These are phyloP conservation scores for Drosophila gaucha DNA, from an alignment of 2,888 invertebrate species.

Conservation along the genomic window DNA sequence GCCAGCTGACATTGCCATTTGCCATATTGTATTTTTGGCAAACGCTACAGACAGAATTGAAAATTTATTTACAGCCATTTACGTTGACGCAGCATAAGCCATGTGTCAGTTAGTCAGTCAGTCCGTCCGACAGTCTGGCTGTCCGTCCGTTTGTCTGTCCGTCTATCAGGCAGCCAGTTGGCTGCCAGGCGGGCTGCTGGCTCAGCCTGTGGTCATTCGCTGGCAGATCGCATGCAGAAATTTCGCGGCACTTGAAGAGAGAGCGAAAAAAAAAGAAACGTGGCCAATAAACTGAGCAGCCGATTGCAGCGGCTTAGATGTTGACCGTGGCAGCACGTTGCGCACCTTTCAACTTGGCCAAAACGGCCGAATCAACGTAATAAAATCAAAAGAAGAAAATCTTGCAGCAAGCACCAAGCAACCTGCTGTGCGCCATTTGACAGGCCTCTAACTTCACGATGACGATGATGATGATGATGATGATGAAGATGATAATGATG, in stretches of 20 bases:
- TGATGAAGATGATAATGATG: constrained; percentile 24
- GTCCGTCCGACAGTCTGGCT: constrained; percentile 5
- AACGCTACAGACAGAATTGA: constrained; percentile 76
- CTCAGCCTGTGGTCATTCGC: constrained; percentile 41
- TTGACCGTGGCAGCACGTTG: constrained; percentile 67
- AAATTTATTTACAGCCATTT: constrained; percentile 80
- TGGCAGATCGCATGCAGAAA: constrained; percentile 36
- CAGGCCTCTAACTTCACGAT: constrained; percentile 27
- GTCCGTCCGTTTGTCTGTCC: constrained; percentile 1
- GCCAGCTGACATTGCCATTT: constrained; percentile 35
- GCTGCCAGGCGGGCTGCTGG: constrained; percentile 17
- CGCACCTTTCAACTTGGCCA: constrained; percentile 76
- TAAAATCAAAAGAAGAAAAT: constrained; percentile 67
- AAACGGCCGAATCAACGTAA: constrained; percentile 70
- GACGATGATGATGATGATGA: constrained; percentile 6
- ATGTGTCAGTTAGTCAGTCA: constrained; percentile 69
- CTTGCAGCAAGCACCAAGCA: constrained; percentile 24
- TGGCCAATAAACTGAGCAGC: constrained; percentile 72
- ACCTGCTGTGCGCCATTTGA: constrained; percentile 55
- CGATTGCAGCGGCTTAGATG: constrained; percentile 53
- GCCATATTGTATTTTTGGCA: constrained; percentile 62
- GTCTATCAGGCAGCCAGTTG: background rate
- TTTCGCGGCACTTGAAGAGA: constrained; percentile 28
- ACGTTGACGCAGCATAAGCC: constrained; percentile 78
- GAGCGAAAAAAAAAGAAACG: constrained; percentile 38